Evolutionary conservation across 2,888 invertebrate species (phyloP), one percentile per base, ranked within the genome.

Genomic region (Ochropleura plecta): DNA sequence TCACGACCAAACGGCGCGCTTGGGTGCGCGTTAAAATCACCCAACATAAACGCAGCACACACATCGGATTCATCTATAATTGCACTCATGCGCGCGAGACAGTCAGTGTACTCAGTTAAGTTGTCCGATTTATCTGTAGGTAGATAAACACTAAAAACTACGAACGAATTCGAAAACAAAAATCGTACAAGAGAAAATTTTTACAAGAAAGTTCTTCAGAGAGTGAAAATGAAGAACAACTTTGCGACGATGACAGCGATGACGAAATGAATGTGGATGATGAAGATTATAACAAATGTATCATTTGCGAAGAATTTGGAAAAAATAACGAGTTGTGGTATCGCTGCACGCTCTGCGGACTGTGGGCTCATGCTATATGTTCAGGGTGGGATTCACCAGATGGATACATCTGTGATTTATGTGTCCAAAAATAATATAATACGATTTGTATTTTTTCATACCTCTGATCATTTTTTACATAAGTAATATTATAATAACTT

Each of bases 161-260:
- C n/a, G n/a, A n/a, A n/a, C n/a, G n/a, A n/a, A n/a, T n/a, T n/a
- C n/a, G n/a, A n/a, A 55, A 10, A 9, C n/a, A 55, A 55, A n/a
- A 55, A n/a, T 46, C 44, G 6, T 1, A 5, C 5, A 8, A 46
- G 8, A 46, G 44, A 30, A 57, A 30, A 57, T 8, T 40, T 16
- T 16, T 40, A 59, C 57, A 59, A 59, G 30, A 59, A 59, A 59
- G 30, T 59, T 40, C 59, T 59, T 40, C 59, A 40, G 59, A 59
- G 59, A 59, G 16, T 40, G 59, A 59, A 59, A 40, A 59, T 59
- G 40, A 30, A 9, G 59, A n/a, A n/a, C 40, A 40, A 16, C 59
- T 59, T 59, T 59, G 59, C 59, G 40, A 59, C 16, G 59, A 40
- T 59, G 16, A 59, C 30, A 59, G 57, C 16, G 30, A 59, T 40